Base-by-base conservation (phyloP, 2,797 vertebrate species). In the Eulemur albifrons region DNA sequence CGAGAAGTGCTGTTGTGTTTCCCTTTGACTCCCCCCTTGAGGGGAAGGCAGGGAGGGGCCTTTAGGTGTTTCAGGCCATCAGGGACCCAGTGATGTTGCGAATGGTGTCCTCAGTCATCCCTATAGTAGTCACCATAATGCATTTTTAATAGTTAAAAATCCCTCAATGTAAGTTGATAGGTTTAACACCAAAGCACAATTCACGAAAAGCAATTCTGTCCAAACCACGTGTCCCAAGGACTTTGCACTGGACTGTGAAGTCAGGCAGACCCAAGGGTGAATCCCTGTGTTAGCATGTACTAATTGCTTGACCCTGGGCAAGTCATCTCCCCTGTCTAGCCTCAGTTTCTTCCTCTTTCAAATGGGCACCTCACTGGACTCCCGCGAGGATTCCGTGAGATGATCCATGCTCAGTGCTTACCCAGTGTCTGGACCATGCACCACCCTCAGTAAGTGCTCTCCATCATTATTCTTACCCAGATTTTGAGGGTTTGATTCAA, bases 61-160 rank as follows among this genome's bases (percentile, higher is more conserved):
- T 50, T 93, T 45, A 59, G 79, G 27, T 75, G 11, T 43, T 32
- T 14, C n/a, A 87, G 61, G 48, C 23, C 15, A 3, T 11, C 23
- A 65, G 83, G 40, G 38, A 77, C 54, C 63, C 6, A 2, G 4
- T 12, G n/a, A 59, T 54, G 13, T 38, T 30, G 87, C 52, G 27
- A n/a, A 9, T 38, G 57, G 50, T 80, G 27, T 43, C 65, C 45
- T 88, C 45, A 88, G 35, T 77, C 30, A 86, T 25, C 18, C 35
- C 25, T 70, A 2, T 10, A 23, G 30, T 79, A 23, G 50, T 93
- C 57, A 88, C 35, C 6, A 52, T 48, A 59, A 88, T 69, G 38
- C 17, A 2, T 63, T 80, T 91, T 75, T 77, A 72, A n/a, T 94
- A 89, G 91, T 61, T 89, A 84, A 86, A 88, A 80, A 63, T 48